Base-by-base conservation (phyloP, 2,888 invertebrate species). In the Eristalinus sepulchralis region DNA sequence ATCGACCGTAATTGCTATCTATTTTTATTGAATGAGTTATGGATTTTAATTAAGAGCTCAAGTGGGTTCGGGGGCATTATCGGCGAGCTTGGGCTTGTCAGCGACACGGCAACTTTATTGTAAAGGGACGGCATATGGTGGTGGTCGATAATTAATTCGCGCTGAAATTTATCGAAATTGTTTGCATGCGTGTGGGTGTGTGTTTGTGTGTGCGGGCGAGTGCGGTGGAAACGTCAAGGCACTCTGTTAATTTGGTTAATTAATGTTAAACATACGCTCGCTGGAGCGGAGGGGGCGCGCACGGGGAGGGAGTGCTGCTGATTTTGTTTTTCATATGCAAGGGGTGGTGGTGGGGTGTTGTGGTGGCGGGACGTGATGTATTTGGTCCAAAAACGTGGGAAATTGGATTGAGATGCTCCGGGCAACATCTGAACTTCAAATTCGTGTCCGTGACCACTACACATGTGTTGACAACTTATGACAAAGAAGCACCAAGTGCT, bases 21-120 rank as follows among this genome's bases (percentile, higher is more conserved):
- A 62, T 57, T 63, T 80, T 79, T 53, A 80, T 76, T 76, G 34
- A 76, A 72, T 84, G 24, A 84, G 76, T 84, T 84, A 84, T 80
- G 76, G 76, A 76, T 80, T 84, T 80, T 80, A 84, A 84, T 84
- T 84, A 84, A 76, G 80, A 71, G 71, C 83, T 73, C 64, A 60
- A 79, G 79, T 60, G 17, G n/a, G 39, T n/a, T 36, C 36, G 39
- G 8, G n/a, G 8, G 39, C 13, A 39, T 59, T 71, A 71, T 84
- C 75, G 75, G 31, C 64, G 75, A 60, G 60, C 70, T 17, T 71
- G 57, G 70, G 39, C 53, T 36, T 75, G 75, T 73, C 83, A 57
- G 75, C 70, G 59, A 59, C 36, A 70, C 70, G 59, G 64, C 36
- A 64, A 73, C 59, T 53, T 79, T 73, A 83, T 76, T 71, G 62